These are phyloP conservation scores for Mechanitis messenoides DNA, from an alignment of 2,888 invertebrate genomes.

Conservation along the genomic window DNA sequence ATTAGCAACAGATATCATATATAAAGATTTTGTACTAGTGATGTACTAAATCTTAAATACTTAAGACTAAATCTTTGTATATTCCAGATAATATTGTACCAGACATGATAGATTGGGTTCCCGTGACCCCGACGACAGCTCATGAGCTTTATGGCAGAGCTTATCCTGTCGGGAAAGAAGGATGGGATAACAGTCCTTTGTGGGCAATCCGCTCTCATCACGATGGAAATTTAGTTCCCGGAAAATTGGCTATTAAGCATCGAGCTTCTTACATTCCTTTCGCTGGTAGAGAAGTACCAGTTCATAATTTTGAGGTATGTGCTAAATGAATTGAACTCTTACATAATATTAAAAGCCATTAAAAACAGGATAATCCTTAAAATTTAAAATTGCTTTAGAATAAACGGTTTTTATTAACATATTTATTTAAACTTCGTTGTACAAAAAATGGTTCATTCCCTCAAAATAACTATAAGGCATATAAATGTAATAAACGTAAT, in stretches of 20 bases:
- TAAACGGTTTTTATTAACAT: no score
- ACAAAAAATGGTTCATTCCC: no score
- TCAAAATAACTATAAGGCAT: no score
- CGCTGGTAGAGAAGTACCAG: slow-evolving; percentile 57
- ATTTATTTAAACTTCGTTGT: no score
- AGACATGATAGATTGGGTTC: slow-evolving; percentile 52
- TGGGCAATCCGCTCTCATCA: slow-evolving; percentile 66
- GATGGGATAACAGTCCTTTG: slow-evolving; percentile 64
- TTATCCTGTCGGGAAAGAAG: slow-evolving; percentile 60
- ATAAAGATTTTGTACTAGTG: no score
- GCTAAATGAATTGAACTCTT: not conserved
- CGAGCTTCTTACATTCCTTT: slow-evolving; percentile 58
- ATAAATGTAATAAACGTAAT: no score
- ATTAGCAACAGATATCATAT: not conserved
- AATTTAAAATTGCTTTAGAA: no score
- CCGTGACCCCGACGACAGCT: slow-evolving; percentile 47
- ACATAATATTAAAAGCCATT: not conserved
- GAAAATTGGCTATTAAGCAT: slow-evolving; percentile 62
- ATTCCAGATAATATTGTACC: slow-evolving; percentile 23
- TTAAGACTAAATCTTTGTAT: no score
- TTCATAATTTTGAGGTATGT: slow-evolving; percentile 65
- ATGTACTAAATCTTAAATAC: no score
- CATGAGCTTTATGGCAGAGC: slow-evolving; percentile 46
- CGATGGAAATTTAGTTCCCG: slow-evolving; percentile 59
- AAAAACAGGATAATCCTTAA: not conserved